Evolutionary conservation across 1,140 invertebrate genomes (phyloP), one percentile per base, ranked within the genome.

Genomic region (Phthorimaea operculella): DNA sequence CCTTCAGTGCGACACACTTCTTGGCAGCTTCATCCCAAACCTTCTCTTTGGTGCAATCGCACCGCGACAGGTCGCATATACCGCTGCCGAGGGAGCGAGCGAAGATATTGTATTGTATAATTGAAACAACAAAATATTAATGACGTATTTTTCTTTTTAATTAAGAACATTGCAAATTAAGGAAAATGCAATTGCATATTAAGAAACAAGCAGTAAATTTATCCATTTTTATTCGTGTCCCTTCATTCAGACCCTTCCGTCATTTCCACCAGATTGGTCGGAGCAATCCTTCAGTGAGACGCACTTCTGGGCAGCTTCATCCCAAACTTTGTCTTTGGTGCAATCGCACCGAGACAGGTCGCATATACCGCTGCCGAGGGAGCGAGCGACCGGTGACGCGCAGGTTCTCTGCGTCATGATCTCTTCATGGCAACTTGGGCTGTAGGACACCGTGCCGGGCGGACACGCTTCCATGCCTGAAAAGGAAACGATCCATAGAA

Each of bases 301-400:
- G 18, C 63, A 65, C 18, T 59, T 59, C 7, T 55, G 45, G 0
- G 16, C 49, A 33, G 49, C 55, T 39, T 65, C 63, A 18, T 65
- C 63, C 49, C 52, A 62, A 0, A 65, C 54, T 12, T 55, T 36
- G 1, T 51, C n/a, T 7, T 58, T 47, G 1, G 16, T 16, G 33
- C 63, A 65, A 15, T 64, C 63, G 44, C 63, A 65, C 12, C 59
- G 42, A 9, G 59, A 59, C 6, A 52, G 55, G 36, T 65, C 59
- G 28, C 57, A 59, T 18, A 57, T 18, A 4, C 9, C 8, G 4
- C n/a, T 1, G 5, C 63, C 63, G 0, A 65, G 17, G 21, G 55
- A 39, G 9, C 56, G 47, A 7, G 57, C 21, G 10, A 49, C 21
- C 1, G 59, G 59, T 10, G 16, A 4, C 11, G 57, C 28, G 42